Evolutionary conservation across 2,888 invertebrate genomes (phyloP), one percentile per base, ranked within the genome.

Genomic region (Catocala sponsa): DNA sequence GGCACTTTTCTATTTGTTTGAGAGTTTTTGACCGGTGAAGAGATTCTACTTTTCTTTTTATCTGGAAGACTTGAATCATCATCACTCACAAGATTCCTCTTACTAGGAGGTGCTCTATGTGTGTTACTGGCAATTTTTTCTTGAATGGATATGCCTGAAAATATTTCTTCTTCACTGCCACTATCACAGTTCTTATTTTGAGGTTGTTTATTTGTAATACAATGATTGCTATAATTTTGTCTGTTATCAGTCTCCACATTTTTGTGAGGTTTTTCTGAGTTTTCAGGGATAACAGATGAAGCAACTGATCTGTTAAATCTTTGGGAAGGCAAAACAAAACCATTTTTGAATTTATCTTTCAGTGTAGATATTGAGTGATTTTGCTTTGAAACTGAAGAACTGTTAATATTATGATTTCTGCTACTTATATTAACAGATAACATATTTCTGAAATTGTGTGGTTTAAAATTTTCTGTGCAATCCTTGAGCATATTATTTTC

Each of bases 331-430:
- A 91, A 74, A 25, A 81, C 66, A 73, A 81, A 86, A 25, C 85
- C 81, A 78, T 76, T 87, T 78, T 76, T 76, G 65, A 91, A 89
- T 72, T 88, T 83, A 0, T 91, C 85, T 72, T 84, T 88, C 69
- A 82, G 85, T 25, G 77, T 76, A 15, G 70, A 47, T 44, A 63
- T 58, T 35, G 15, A 33, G 56, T 71, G 70, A 7, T 63, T 66
- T 66, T 60, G 75, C 60, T 68, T 81, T 44, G 73, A 64, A 51
- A 65, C 63, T n/a, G 53, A 25, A 35, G 61, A 62, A 33, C 55
- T 65, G 55, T 65, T 71, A 4, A 44, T 55, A 43, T 51, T 60
- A 10, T 57, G 41, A 15, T 46, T 63, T 41, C 47, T 61, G 54
- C 59, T 75, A 13, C 49, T 55, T n/a, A 67, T 62, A 2, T 67